Base-by-base conservation (phyloP, 2,113 vertebrate genomes). In the Pogonocichla stellata region DNA sequence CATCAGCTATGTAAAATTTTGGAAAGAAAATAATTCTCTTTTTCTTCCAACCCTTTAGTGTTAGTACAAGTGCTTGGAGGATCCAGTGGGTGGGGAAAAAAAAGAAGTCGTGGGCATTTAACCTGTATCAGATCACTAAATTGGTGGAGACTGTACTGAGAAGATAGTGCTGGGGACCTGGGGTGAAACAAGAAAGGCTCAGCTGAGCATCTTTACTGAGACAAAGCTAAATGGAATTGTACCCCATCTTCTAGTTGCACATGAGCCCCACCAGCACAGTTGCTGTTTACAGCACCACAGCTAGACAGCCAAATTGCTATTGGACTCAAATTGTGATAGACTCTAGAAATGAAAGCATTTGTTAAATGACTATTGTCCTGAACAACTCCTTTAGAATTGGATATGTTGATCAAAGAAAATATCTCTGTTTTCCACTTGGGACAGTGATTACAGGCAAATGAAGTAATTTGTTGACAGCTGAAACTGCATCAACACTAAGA, bases 321-420 rank as follows among this genome's bases (percentile, higher is more conserved):
- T 88, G 40, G 74, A 77, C 36, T 86, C 50, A 73, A 66, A 77
- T 83, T 90, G 62, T 83, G 54, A 80, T 65, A 77, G 62, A 72
- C 45, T 82, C 53, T 57, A 88, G 42, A 86, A 96, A 92, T 73
- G 45, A 34, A 92, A 80, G 28, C 81, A 83, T 93, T 96, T 92
- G 71, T 96, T 93, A 86, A 90, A 95, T 70, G 7, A 33, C 58
- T 77, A 13, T 82, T 88, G 58, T 88, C 57, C 66, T 92, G 45
- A 94, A 53, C n/a, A 79, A 79, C 70, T 89, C 85, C 57, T 85
- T 51, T 75, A 88, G 90, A 86, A 80, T 42, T 87, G 65, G 75
- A 70, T 80, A 50, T 15, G 42, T 19, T 90, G 74, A 88, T 91
- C 74, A 82, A 91, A 88, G 60, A 36, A 91, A 91, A 80, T 57